Base-by-base conservation (phyloP, 2,797 vertebrate species). In the Rhinogobio ventralis region DNA sequence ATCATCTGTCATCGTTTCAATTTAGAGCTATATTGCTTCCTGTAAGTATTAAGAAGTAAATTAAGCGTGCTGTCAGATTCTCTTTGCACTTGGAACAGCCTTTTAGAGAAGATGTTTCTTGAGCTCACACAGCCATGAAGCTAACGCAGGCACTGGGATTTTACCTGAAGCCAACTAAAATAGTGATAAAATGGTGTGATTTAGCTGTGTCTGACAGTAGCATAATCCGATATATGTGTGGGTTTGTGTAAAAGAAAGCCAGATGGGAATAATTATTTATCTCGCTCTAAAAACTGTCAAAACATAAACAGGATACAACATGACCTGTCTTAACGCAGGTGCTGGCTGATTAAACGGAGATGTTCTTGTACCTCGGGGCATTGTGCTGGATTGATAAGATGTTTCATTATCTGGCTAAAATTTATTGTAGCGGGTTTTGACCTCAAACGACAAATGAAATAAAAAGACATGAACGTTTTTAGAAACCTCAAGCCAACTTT, bases 401-500 rank as follows among this genome's bases (percentile, higher is more conserved):
- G 78, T 74, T 79, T 86, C 45, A 23, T 84, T 79, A 45, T 74
- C 28, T 20, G 23, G 20, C 64, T 86, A 36, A 84, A 86, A 81
- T 81, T 66, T 45, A 81, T 71, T 64, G 68, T 68, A 84, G 81
- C 57, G 15, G 30, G 17, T 69, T 83, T 49, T 60, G 28, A 81
- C 69, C 75, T 60, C 20, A 60, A 85, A 49, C 11, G 1, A 62
- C 23, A 80, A 67, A 33, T 60, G 33, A 83, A 64, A 51, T 49
- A 28, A 36, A 62, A 11, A 39, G 25, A 23, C 39, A 74, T 36
- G 14, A n/a, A 51, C 5, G 17, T 14, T 39, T 30, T 66, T 36
- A 6, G 57, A 66, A 51, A 64, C 5, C 30, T 83, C 60, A 64
- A 62, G 45, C 20, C 49, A 30, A 57, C 36, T 71, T 42, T 51